A percentile compares a stretch with the other conserved stretches of the same genome.
Conservation (phyloP, 2,888 invertebrate species). For the Cephalotes varians region DNA sequence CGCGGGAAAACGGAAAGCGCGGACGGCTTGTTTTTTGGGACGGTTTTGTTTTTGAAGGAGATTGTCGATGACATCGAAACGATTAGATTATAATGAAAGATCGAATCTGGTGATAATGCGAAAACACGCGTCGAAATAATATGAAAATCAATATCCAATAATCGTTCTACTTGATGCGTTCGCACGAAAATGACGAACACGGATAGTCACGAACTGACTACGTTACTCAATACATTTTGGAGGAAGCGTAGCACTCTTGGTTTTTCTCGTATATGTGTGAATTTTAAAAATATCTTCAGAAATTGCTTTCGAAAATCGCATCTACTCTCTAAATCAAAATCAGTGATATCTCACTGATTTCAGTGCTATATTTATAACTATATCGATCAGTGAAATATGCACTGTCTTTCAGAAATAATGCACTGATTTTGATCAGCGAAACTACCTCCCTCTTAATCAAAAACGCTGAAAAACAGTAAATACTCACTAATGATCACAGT, state of each 20-base stretch:
- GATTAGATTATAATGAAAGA: background rate
- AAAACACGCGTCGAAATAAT: background rate
- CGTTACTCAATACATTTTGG: background rate
- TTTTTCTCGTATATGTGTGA: background rate
- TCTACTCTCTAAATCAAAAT: no score
- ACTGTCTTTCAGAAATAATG: no score
- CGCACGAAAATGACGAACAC: background rate
- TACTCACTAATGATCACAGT: no score
- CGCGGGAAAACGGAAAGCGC: background rate
- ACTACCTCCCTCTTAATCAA: no score
- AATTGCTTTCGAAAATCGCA: background rate
- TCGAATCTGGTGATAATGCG: background rate
- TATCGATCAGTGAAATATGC: no score
- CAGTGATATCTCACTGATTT: no score
- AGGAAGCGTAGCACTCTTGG: background rate
- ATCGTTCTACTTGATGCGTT: background rate
- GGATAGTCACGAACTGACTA: background rate
- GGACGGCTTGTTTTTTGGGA: background rate
- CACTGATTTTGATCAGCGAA: no score
- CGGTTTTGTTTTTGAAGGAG: no score
- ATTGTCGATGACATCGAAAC: background rate
- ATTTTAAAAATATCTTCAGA: background rate
- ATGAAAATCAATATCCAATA: background rate
- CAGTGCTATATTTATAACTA: no score
- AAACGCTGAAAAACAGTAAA: no score